Evolutionary conservation across 2,113 vertebrate species (phyloP), one percentile per base, ranked within the genome.

Genomic region (Centropus bengalensis): DNA sequence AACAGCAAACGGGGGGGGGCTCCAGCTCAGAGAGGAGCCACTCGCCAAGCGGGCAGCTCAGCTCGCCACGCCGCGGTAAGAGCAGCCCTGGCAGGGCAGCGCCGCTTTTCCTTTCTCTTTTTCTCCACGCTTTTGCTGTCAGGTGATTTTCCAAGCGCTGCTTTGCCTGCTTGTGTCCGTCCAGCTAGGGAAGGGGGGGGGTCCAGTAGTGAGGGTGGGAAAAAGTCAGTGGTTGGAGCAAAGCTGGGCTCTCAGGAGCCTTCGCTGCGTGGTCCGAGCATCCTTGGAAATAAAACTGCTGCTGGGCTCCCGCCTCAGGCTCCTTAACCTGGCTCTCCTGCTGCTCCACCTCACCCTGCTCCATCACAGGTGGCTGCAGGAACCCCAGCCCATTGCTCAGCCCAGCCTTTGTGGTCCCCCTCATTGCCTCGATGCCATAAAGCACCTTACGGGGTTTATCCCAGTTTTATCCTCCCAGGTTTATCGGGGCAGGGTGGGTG

Each of bases 261-360:
- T 33, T 36, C 36, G 7, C 36, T 36, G 36, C 9, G 36, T 9
- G 36, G 7, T 36, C 36, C 36, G 36, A 36, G 36, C 36, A 16
- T 27, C 14, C 12, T 42, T 56, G 58, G 47, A 20, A 55, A 12
- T 3, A 21, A 85, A 92, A 47, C 69, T 36, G 82, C 58, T 1
- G 2, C 28, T 1, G 5, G 5, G 0, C 4, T 5, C 24, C 6
- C 0, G 0, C 36, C 1, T 1, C 9, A 49, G 36, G 59, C 64
- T 24, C 24, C 62, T 83, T 24, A 27, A 7, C 22, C 1, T 8
- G 1, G 36, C 27, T 54, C 51, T 56, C n/a, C 56, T 1, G 3
- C 28, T 62, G 16, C 18, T 33, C 21, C n/a, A 3, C 22, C 44
- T 51, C 3, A 3, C 28, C 32, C 45, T 2, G 7, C 38, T 88